phyloP scores from a whole-genome alignment of 2,888 invertebrate species.

The Andrena trimmerana region DNA sequence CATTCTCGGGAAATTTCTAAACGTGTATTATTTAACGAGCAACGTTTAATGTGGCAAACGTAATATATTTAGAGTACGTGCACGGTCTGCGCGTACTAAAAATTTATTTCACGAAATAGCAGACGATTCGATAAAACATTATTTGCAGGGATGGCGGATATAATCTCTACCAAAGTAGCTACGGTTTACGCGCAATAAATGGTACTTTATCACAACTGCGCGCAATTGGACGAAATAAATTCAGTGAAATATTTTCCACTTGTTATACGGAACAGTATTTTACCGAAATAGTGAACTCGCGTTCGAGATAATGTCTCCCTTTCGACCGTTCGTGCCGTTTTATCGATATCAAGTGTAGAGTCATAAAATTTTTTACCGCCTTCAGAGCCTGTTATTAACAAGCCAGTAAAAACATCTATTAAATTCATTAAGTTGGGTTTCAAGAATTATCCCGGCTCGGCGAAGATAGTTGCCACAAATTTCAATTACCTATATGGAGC shows the following conservation, averaged over 20 bases:
- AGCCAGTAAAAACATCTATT: background rate
- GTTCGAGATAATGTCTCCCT: constrained; percentile 30
- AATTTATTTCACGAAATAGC: constrained; percentile 28
- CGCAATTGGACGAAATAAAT: constrained; percentile 47
- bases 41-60: background rate
- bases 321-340: background rate
- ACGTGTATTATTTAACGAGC: background rate
- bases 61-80: background rate
- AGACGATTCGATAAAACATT: constrained; percentile 46
- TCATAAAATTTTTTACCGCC: background rate
- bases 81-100: constrained; percentile 7
- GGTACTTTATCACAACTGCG: constrained; percentile 43
- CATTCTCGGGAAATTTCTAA: background rate
- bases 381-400: background rate
- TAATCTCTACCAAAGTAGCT: constrained; percentile 38
- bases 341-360: background rate
- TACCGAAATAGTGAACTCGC: constrained; percentile 25
- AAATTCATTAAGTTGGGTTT: background rate
- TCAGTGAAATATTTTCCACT: constrained; percentile 42
- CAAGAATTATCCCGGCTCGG: background rate
- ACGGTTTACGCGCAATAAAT: constrained; percentile 34
- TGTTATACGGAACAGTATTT: constrained; percentile 37
- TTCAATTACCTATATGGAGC: too few species aligned
- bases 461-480: too few species aligned
- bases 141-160: constrained; percentile 30